Base-by-base conservation (phyloP, 2,797 vertebrate species). In the Labeo calbasu region DNA sequence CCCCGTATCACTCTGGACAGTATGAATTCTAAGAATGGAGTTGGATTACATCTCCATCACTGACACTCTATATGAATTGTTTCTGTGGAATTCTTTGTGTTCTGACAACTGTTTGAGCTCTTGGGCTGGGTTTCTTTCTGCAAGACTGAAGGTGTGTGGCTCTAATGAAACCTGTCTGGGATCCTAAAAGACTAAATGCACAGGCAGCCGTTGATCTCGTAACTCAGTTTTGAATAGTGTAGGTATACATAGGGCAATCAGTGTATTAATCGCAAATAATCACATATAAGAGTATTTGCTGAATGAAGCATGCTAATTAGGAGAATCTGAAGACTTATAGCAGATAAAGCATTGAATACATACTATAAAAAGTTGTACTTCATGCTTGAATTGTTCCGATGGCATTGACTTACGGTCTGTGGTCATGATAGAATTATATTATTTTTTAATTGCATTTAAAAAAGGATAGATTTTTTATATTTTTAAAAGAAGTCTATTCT, bases 1-100 rank as follows among this genome's bases (percentile, higher is more conserved):
- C 88, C 92, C 91, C 89, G 85, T 93, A 94, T 96, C 94, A 92
- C 92, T 88, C 61, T 59, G 92, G 94, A 95, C 94, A 95, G 94
- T 93, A 94, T 94, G 94, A 95, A 95, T 94, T 94, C 93, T 89
- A 93, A 94, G 95, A 95, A 94, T 92, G 94, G 95, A 93, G 91
- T 96, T 95, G 94, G 93, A 95, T 96, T 96, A 96, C 96, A 95
- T 93, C 94, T 94, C 92, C 90, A 91, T 93, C 92, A 94, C 93
- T 93, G 95, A 94, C 94, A 94, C 93, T 95, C 93, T 91, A 90
- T 94, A 93, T 94, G 94, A 96, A 95, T 94, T 94, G 94, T 94
- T 95, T 94, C 93, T 94, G 91, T 91, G 95, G 94, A 96, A 95
- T 95, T 95, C 93, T 94, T 94, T 95, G 94, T 95, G 94, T 95